Base-by-base conservation (phyloP, 2,888 invertebrate species). In the Athripsodes cinereus region DNA sequence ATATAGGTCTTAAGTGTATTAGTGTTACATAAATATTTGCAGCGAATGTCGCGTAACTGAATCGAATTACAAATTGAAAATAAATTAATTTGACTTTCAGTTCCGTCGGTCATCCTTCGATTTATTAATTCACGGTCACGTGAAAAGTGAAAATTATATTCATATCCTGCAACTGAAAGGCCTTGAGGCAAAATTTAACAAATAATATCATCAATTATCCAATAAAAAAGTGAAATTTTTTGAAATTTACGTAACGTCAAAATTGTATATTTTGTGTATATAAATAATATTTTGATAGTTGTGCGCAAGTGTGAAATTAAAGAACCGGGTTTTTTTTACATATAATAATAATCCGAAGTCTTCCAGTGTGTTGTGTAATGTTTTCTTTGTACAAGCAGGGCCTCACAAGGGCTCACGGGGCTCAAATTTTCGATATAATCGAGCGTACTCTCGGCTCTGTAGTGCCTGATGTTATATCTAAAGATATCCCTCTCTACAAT, bases 401-500 rank as follows among this genome's bases (percentile, higher is more conserved):
- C 47, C 35, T 58, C 46, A 18, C 52, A 18, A 21, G 50, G 57
- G 54, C 48, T 46, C 22, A 34, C 21, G 48, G 40, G 13, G 57
- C 22, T 10, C 58, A 53, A 22, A 5, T 58, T 10, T 20, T 52
- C 34, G 61, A 55, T 22, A 26, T 34, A 51, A 52, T 62, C 62
- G 68, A 70, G 66, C 75, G 85, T 69, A 76, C 76, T 65, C 66
- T 84, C 55, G 80, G 82, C 53, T 85, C 85, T 57, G 79, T 91
- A 47, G 83, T 91, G 13, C 81, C 85, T 35, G 76, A 84, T 52
- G 73, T 82, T 34, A 81, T 82, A 64, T 71, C 90, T 16, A 75
- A 82, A 22, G 88, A 92, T 63, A 86, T 87, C 68, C 72, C 74
- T 3, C 80, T 90, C 8, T 74, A 80, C 69, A 94, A 94, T 75